Conservation (phyloP, 2,888 invertebrate genomes). For the Dolomedes plantarius region DNA sequence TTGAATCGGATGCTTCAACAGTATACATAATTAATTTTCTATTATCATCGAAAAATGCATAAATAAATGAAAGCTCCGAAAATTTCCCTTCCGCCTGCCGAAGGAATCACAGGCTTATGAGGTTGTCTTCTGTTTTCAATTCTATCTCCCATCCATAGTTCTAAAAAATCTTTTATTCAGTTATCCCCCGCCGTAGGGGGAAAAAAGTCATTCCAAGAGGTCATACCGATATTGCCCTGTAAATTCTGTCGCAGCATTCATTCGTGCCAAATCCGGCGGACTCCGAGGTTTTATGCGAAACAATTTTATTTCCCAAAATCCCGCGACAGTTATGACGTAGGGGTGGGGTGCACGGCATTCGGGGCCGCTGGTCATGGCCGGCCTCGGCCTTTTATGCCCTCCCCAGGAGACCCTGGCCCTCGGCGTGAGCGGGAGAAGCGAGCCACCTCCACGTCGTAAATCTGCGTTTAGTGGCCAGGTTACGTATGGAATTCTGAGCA, state of each 20-base stretch:
- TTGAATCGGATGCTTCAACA: too few relatives aligned
- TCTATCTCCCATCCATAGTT: not conserved
- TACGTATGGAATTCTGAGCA: conserved; percentile 72
- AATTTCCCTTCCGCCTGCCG: too few relatives aligned
- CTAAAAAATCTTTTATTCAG: conserved; percentile 17
- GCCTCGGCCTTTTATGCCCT: conserved; percentile 59
- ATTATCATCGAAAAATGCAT: too few relatives aligned
- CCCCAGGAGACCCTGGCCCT: conserved; percentile 69
- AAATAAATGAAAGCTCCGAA: too few relatives aligned
- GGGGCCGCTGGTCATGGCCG: conserved; percentile 7
- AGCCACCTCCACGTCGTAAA: conserved; percentile 70
- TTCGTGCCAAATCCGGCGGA: conserved; percentile 67
- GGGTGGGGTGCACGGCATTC: conserved; percentile 18
- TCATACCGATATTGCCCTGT: conserved; percentile 68
- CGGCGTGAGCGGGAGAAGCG: conserved; percentile 55
- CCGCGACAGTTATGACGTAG: conserved; percentile 68
- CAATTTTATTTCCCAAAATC: conserved; percentile 71
- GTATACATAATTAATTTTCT: too few relatives aligned
- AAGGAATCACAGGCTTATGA: conserved; percentile 51
- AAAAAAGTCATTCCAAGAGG: conserved; percentile 42
- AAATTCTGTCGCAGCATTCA: conserved; percentile 69
- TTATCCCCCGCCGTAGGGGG: not conserved
- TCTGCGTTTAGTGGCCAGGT: conserved; percentile 72
- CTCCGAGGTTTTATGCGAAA: conserved; percentile 70
- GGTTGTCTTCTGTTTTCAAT: conserved; percentile 27